Base-by-base conservation (phyloP, 92 coral and sea anemone genomes). In the Umimayanthus chanpuru region DNA sequence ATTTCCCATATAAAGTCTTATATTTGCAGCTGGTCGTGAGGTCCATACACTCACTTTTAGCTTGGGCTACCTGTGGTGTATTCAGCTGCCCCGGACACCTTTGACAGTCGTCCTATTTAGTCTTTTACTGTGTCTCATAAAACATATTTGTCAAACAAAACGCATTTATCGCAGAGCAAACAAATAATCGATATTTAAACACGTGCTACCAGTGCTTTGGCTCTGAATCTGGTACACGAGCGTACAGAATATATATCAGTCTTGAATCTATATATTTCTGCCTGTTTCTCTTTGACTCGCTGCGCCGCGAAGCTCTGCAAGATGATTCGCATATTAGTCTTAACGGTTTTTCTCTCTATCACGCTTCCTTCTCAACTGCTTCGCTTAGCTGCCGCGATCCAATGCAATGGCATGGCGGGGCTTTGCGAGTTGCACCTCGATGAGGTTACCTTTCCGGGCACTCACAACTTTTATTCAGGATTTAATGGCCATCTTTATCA, bases 401-500 rank as follows among this genome's bases (percentile, higher is more conserved):
- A n/a, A 21, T 92, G 94, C 38, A 92, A 92, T 53, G 94, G 94
- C 2, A 81, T 90, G 91, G 49, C 58, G 18, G 89, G 79, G 43
- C 91, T 92, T 32, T 92, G 94, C 36, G 88, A 79, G 66, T 78
- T 93, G n/a, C 72, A 61, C 28, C 67, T 93, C 5, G 38, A 88
- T 73, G 90, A 93, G 61, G 90, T 76, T 7, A 93, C 95, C 10
- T 93, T 90, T 50, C 91, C 95, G 32, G 95, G 93, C 2, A 91
- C 85, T 26, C 95, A 93, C 86, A 93, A 93, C 74, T 89, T 93
- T 2, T 93, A 91, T 77, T 82, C 95, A 1, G 94, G 94, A 21
- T 92, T 92, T 75, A 91, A 88, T 76, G 95, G 95, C 67, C 29
- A 30, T 25, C 89, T 92, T 41, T 77, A 88, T 76, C 89, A 88